phyloP scores from a whole-genome alignment of 2,888 invertebrate species.

The Andrena haemorrhoa region DNA sequence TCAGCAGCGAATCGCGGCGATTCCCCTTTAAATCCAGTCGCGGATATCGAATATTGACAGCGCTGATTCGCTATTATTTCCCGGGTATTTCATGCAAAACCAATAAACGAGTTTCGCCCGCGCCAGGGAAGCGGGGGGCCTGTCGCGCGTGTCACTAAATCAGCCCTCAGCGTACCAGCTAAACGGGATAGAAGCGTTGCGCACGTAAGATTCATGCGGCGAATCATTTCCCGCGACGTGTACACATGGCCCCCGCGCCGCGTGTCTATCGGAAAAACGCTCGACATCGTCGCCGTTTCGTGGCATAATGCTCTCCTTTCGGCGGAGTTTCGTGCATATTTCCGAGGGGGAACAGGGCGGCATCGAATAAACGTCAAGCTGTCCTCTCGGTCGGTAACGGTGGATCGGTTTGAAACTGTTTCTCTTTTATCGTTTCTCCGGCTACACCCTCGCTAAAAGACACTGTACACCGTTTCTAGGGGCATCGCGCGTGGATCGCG shows the following conservation, averaged over 20 bases:
- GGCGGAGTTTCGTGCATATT: conserved; percentile 58
- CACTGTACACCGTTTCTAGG: neutral
- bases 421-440: conserved; percentile 4
- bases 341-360: conserved; percentile 50
- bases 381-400: conserved; percentile 41
- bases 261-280: conserved; percentile 59
- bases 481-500: neutral
- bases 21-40: conserved; percentile 48
- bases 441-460: neutral
- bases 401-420: conserved; percentile 39
- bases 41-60: conserved; percentile 66
- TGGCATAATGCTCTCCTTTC: conserved; percentile 40
- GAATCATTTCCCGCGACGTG: conserved; percentile 69
- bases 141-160: conserved; percentile 53
- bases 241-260: conserved; percentile 18
- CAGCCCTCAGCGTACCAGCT: conserved; percentile 58
- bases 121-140: neutral
- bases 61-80: conserved; percentile 66
- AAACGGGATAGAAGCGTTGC: conserved; percentile 68
- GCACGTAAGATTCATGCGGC: conserved; percentile 62
- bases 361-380: conserved; percentile 63
- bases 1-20: conserved; percentile 6
- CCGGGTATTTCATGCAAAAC: conserved; percentile 51
- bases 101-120: conserved; percentile 50
- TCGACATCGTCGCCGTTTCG: conserved; percentile 37